Conservation (phyloP, 2,113 vertebrate species). For the Panthera leo region DNA sequence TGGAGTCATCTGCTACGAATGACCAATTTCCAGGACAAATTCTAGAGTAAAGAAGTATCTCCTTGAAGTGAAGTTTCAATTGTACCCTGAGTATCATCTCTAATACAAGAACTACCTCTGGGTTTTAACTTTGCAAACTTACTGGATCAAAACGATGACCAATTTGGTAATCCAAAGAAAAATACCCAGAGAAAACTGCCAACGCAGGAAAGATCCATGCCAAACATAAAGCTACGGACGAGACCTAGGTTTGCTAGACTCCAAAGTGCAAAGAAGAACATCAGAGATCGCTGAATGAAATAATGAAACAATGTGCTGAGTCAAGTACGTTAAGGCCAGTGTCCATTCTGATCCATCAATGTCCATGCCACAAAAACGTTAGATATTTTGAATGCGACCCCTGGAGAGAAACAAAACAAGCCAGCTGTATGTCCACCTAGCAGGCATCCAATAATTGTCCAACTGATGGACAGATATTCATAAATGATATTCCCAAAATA, state of each 20-base stretch:
- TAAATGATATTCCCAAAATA: not conserved
- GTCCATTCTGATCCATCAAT: not conserved
- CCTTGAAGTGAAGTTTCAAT: not conserved
- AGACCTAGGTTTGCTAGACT: not conserved
- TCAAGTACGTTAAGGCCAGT: not conserved
- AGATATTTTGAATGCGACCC: not conserved
- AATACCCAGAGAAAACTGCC: not conserved
- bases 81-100: not conserved
- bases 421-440: not conserved
- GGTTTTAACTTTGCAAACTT: constrained; percentile 11
- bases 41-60: not conserved
- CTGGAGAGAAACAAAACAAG: not conserved
- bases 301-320: not conserved
- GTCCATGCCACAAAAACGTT: not conserved
- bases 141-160: not conserved
- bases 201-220: not conserved
- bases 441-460: not conserved
- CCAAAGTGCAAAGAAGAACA: not conserved
- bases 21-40: not conserved
- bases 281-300: not conserved
- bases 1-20: not conserved
- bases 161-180: not conserved
- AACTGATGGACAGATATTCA: not conserved
- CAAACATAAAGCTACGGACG: not conserved
- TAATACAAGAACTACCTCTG: not conserved